Percentiles rank a stretch among this genome's conserved stretches.
Evolutionary conservation across 35 echinoderm and acorn worm genomes (phyloP).

Genomic region (Lytechinus variegatus): DNA sequence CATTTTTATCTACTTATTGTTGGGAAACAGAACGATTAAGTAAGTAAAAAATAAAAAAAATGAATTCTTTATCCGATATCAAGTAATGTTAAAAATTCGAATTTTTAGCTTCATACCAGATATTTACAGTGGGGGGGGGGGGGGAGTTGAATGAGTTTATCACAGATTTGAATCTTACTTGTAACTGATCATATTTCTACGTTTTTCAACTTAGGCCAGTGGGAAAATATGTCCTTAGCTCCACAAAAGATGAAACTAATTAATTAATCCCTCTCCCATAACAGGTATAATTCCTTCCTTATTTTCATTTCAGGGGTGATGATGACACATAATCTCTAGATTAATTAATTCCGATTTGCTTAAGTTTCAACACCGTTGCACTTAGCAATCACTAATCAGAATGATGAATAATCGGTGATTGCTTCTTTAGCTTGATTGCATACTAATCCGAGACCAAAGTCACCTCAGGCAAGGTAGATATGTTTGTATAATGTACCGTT

Average conservation of each 20-base stretch:
- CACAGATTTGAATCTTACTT: no score
- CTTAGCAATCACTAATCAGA: neutral
- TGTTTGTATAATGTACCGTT: constrained; percentile 6
- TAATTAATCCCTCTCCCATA: neutral
- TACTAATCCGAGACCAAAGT: neutral
- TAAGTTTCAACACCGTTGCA: neutral
- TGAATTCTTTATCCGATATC: no score
- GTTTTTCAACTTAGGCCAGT: no score
- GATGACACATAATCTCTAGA: neutral
- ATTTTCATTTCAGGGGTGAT: neutral
- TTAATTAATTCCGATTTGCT: neutral
- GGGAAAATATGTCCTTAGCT: neutral
- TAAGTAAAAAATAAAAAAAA: no score
- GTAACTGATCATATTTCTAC: no score
- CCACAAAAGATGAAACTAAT: neutral
- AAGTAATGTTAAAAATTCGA: no score
- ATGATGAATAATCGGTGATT: neutral
- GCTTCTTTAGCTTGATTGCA: neutral
- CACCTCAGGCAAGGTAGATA: neutral
- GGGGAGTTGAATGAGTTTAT: no score
- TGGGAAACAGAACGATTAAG: no score
- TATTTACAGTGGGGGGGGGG: no score
- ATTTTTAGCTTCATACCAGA: no score
- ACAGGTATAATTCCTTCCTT: neutral
- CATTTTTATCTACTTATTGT: no score